A percentile compares a stretch with the other conserved stretches of the same genome.
Evolutionary conservation across 2,888 invertebrate species (phyloP).

Genomic region (Bimastos eiseni): DNA sequence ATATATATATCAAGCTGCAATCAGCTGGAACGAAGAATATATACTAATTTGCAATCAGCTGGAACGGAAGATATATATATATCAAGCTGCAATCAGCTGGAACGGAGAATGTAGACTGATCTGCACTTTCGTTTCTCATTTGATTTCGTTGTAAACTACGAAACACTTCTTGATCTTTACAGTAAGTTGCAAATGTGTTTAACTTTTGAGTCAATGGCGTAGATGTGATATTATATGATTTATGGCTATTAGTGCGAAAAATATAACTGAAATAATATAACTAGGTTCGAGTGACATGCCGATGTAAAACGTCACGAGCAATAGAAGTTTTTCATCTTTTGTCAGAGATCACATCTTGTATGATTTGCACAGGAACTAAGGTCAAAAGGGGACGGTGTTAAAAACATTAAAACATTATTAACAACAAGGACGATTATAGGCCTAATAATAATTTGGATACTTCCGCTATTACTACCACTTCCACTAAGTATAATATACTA

Average conservation of each 20-base stretch:
- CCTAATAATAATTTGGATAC: no score
- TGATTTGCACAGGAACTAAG: neutral
- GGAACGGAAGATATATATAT: no score
- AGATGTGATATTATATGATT: neutral
- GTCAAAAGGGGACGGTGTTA: no score
- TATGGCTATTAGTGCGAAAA: neutral
- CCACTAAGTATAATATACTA: no score
- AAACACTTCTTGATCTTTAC: neutral
- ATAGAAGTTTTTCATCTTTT: neutral
- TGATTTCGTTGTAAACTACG: neutral
- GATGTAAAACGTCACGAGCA: neutral
- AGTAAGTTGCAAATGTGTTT: neutral
- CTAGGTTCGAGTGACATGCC: neutral
- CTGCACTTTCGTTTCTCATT: neutral
- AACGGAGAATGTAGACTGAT: neutral
- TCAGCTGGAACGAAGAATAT: neutral
- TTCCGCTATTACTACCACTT: no score
- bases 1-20: no score
- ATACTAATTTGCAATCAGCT: neutral
- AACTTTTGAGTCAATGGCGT: neutral
- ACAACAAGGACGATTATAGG: no score
- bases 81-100: neutral
- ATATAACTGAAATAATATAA: neutral
- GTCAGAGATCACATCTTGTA: neutral
- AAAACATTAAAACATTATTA: no score